phyloP scores from a whole-genome alignment of 2,888 invertebrate species.

The Therioaphis trifolii region DNA sequence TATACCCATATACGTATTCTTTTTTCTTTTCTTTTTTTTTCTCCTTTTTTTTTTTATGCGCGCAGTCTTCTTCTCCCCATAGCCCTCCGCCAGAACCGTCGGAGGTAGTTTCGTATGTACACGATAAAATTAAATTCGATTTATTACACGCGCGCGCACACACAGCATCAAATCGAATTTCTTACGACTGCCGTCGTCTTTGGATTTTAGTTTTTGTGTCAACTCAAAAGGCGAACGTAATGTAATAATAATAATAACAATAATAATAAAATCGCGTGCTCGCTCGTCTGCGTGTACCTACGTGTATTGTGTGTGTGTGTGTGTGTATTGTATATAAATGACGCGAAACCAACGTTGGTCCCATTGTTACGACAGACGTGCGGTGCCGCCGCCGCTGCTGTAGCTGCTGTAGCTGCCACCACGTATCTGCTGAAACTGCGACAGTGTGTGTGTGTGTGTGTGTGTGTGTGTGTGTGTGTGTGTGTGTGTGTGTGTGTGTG shows the following conservation, averaged over 20 bases:
- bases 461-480: no score
- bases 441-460: no score
- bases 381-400: neutral
- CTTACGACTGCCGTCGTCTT: slow-evolving; percentile 40
- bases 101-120: neutral
- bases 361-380: slow-evolving; percentile 42
- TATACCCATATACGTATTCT: no score
- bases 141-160: slow-evolving; percentile 42
- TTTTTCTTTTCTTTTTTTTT: no score
- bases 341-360: slow-evolving; percentile 14
- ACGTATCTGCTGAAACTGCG: no score
- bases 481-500: no score
- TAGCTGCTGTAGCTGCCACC: slow-evolving; percentile 18
- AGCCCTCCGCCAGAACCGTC: neutral
- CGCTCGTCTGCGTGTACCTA: no score
- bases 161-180: slow-evolving; percentile 53
- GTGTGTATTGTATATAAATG: slow-evolving; percentile 31
- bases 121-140: slow-evolving; percentile 50
- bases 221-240: slow-evolving; percentile 54
- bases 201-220: slow-evolving; percentile 36
- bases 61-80: neutral
- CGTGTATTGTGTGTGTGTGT: no score
- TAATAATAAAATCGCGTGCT: slow-evolving; percentile 17
- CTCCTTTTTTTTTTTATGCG: no score
- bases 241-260: slow-evolving; percentile 56